Conservation (phyloP, 2,888 invertebrate genomes). For the Hirtodrosophila alboralis region DNA sequence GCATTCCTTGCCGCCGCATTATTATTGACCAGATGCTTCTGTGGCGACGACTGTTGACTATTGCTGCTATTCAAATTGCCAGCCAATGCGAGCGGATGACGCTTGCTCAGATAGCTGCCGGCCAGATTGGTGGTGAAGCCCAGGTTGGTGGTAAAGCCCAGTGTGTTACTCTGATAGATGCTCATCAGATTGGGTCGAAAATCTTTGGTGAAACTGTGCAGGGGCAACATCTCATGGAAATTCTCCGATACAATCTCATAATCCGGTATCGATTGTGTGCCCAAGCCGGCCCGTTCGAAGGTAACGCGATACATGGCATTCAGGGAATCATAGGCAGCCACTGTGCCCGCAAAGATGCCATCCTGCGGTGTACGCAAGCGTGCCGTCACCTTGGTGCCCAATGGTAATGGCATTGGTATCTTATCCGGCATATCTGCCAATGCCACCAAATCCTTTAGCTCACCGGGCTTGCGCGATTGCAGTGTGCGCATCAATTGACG, state of each 20-base stretch:
- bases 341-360: slow-evolving; percentile 96
- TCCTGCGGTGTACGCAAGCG: slow-evolving; percentile 96
- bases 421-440: slow-evolving; percentile 96
- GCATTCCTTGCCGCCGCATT: slow-evolving; percentile 81
- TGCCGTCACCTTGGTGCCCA: slow-evolving; percentile 95
- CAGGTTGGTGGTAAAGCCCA: slow-evolving; percentile 66
- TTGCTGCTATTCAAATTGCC: slow-evolving; percentile 27
- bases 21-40: slow-evolving; percentile 83
- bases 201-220: slow-evolving; percentile 92
- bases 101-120: slow-evolving; percentile 47
- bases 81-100: slow-evolving; percentile 25
- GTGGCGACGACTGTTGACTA: slow-evolving; percentile 31
- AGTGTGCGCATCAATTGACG: slow-evolving; percentile 95
- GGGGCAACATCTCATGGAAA: slow-evolving; percentile 94
- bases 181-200: slow-evolving; percentile 87
- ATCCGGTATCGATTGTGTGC: slow-evolving; percentile 98
- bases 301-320: slow-evolving; percentile 97
- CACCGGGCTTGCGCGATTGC: slow-evolving; percentile 95
- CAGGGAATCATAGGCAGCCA: slow-evolving; percentile 97
- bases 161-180: slow-evolving; percentile 62
- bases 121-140: slow-evolving; percentile 86
- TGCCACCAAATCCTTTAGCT: slow-evolving; percentile 88
- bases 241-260: slow-evolving; percentile 98
- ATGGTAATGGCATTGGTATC: slow-evolving; percentile 96
- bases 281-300: slow-evolving; percentile 95